Conservation (phyloP, 2,888 invertebrate genomes). For the Ophion slaviceki region DNA sequence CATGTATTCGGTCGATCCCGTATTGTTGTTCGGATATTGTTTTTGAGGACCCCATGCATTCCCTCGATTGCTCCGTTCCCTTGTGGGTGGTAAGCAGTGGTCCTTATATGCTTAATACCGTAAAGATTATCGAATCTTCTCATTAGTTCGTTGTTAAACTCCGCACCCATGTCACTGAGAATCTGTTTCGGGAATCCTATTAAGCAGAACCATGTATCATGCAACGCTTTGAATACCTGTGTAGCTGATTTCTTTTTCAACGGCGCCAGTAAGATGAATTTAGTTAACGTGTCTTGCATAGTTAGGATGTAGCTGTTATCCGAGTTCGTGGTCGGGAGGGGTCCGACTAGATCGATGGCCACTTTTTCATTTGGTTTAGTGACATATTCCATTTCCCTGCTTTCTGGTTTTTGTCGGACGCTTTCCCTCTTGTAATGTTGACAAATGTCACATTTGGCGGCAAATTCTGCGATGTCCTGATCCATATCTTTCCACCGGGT, state of each 20-base stretch:
- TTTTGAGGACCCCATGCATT: constrained; percentile 42
- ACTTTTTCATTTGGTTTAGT: constrained; percentile 31
- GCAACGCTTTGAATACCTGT: constrained; percentile 24
- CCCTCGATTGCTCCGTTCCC: constrained; percentile 37
- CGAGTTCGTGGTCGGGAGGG: constrained; percentile 32
- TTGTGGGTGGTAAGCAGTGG: constrained; percentile 30
- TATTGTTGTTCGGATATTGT: constrained; percentile 27
- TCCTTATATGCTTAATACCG: constrained; percentile 30
- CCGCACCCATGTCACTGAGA: constrained; percentile 33
- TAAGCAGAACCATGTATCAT: constrained; percentile 39
- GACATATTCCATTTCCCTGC: constrained; percentile 44
- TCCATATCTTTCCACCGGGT: no score
- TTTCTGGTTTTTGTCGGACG: constrained; percentile 19
- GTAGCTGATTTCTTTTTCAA: constrained; percentile 24
- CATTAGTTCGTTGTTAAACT: constrained; percentile 29
- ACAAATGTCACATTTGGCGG: constrained; percentile 6
- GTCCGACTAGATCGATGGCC: constrained; percentile 34
- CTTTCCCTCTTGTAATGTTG: constrained; percentile 31
- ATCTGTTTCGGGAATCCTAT: constrained; percentile 39
- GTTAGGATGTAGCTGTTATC: constrained; percentile 30
- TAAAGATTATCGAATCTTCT: constrained; percentile 28
- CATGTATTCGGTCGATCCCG: constrained; percentile 36
- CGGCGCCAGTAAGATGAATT: constrained; percentile 38
- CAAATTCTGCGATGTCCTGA: no score
- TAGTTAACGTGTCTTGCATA: constrained; percentile 29